These are phyloP conservation scores for Willowsia nigromaculata DNA, from an alignment of 2,888 invertebrate genomes.

Conservation along the genomic window DNA sequence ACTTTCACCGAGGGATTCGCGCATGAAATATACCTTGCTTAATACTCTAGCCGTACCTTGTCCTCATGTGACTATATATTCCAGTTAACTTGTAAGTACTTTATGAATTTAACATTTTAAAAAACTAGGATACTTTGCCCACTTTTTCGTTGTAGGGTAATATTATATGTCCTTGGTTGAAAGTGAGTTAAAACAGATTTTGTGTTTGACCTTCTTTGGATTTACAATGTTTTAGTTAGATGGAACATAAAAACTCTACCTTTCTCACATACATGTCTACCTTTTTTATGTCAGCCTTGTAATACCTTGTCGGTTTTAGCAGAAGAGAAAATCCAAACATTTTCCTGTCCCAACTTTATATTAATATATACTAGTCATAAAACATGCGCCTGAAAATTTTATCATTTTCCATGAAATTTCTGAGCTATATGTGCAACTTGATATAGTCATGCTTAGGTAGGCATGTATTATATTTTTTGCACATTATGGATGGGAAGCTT, in stretches of 20 bases:
- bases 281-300: too few relatives aligned
- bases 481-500: not conserved
- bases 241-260: not conserved
- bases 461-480: not conserved
- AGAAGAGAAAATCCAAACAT: not conserved
- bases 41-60: not conserved
- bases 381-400: conserved; percentile 5
- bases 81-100: not conserved
- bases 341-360: not conserved
- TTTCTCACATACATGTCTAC: not conserved
- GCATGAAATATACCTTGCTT: not conserved
- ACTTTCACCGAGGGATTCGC: conserved; percentile 19
- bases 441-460: not conserved
- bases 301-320: not conserved
- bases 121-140: not conserved
- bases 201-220: conserved; percentile 23
- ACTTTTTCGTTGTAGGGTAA: not conserved
- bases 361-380: conserved; percentile 21
- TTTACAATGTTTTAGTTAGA: not conserved
- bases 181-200: conserved; percentile 7
- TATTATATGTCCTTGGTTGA: not conserved
- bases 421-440: not conserved
- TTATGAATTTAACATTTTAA: conserved; percentile 9
- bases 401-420: conserved; percentile 6
- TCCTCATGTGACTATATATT: not conserved